These are phyloP conservation scores for Eptesicus fuscus DNA, from an alignment of 2,113 vertebrate genomes.

Conservation along the genomic window DNA sequence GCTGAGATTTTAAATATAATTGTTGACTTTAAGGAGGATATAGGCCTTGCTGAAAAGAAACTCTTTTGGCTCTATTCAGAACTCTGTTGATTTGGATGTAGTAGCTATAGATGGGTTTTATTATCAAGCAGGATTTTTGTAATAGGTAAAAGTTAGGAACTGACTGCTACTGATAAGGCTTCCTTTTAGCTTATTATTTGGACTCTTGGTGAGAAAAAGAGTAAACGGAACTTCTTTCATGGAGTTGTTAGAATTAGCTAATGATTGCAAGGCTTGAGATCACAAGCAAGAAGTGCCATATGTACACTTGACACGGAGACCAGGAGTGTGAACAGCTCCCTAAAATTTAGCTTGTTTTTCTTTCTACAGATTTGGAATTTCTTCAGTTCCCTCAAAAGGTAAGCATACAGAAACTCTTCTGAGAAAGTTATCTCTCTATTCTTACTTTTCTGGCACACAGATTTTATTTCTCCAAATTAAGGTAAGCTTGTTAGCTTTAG, in stretches of 20 bases:
- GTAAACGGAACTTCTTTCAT: constrained; percentile 64
- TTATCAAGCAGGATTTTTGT: constrained; percentile 35
- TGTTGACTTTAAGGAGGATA: neutral
- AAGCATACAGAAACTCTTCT: constrained; percentile 54
- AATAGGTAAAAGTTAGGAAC: constrained; percentile 36
- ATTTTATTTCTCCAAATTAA: constrained; percentile 29
- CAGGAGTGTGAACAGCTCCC: constrained; percentile 64
- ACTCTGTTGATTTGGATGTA: constrained; percentile 8
- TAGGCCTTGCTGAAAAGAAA: neutral
- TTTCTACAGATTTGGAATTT: constrained; percentile 80
- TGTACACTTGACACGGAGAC: constrained; percentile 60
- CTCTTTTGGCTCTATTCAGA: neutral
- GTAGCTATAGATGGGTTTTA: constrained; percentile 67
- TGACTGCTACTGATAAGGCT: constrained; percentile 8
- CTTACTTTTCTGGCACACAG: neutral
- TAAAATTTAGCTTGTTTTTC: constrained; percentile 65
- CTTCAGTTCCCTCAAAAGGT: constrained; percentile 83
- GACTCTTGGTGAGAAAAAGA: constrained; percentile 58
- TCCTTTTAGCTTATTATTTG: constrained; percentile 48
- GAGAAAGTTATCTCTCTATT: constrained; percentile 20
- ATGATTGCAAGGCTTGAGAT: constrained; percentile 75
- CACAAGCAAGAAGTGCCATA: constrained; percentile 72
- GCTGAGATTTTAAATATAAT: neutral
- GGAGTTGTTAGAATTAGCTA: constrained; percentile 78
- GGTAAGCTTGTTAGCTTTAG: constrained; percentile 1